phyloP scores from a whole-genome alignment of 1,140 invertebrate genomes.

The Rhizoglyphus robini region DNA sequence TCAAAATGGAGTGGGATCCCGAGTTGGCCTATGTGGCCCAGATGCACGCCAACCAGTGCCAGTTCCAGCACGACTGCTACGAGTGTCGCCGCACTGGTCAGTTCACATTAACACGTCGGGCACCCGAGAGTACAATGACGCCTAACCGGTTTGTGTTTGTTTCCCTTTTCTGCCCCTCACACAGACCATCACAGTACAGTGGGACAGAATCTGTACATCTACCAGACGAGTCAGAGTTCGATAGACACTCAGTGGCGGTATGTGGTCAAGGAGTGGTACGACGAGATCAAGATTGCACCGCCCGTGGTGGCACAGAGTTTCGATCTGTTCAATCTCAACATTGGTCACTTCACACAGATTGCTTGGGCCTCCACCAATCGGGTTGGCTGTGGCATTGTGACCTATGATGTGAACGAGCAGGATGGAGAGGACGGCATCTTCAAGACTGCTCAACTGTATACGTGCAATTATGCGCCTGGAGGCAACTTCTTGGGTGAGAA shows the following conservation, averaged over 20 bases:
- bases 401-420: slow-evolving; percentile 11
- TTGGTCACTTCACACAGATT: slow-evolving; percentile 25
- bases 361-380: slow-evolving; percentile 23
- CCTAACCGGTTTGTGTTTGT: not conserved
- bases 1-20: slow-evolving; percentile 26
- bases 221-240: not conserved
- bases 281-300: slow-evolving; percentile 21
- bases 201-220: slow-evolving; percentile 9
- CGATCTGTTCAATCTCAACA: slow-evolving; percentile 14
- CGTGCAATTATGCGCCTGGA: slow-evolving; percentile 28
- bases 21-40: slow-evolving; percentile 27
- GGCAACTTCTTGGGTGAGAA: slow-evolving; percentile 16
- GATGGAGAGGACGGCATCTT: not conserved
- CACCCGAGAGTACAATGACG: too few species aligned
- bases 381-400: slow-evolving; percentile 25
- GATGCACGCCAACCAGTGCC: slow-evolving; percentile 25
- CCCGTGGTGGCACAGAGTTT: slow-evolving; percentile 18
- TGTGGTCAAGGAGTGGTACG: slow-evolving; percentile 19
- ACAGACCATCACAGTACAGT: not conserved
- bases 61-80: slow-evolving; percentile 23
- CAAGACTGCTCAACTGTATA: slow-evolving; percentile 23
- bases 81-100: slow-evolving; percentile 25
- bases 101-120: slow-evolving; percentile 1
- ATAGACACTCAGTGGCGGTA: slow-evolving; percentile 1
- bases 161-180: not conserved